These are phyloP conservation scores for Raphicerus campestris DNA, from an alignment of 2,113 vertebrate species.

Conservation along the genomic window DNA sequence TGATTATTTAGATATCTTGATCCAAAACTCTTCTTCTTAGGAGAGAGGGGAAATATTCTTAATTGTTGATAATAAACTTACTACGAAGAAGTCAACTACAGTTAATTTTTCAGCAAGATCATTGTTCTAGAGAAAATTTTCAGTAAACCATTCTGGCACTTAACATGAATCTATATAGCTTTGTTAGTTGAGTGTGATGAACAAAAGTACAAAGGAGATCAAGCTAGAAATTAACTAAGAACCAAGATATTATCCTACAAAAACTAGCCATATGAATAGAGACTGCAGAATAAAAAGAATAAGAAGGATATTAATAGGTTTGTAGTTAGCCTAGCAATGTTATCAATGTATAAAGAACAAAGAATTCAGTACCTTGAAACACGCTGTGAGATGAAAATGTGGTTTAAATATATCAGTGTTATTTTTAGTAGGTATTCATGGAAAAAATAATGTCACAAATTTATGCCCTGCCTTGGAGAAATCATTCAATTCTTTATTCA, in stretches of 20 bases:
- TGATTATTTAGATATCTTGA: not conserved
- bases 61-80: not conserved
- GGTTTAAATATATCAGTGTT: not conserved
- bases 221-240: not conserved
- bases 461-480: not conserved
- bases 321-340: not conserved
- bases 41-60: not conserved
- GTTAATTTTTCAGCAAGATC: constrained; percentile 17
- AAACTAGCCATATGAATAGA: not conserved
- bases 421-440: constrained; percentile 6
- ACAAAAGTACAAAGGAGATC: not conserved
- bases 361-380: not conserved
- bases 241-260: not conserved
- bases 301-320: not conserved
- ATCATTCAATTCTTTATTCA: not conserved
- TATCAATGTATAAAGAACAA: not conserved
- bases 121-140: not conserved
- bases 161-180: not conserved
- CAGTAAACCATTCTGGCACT: not conserved
- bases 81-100: not conserved
- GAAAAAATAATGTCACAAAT: not conserved
- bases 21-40: not conserved
- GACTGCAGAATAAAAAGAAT: not conserved
- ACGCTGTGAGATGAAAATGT: not conserved
- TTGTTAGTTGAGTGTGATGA: not conserved